Conservation (phyloP, 1,140 invertebrate species). For the Drosophila bocqueti region DNA sequence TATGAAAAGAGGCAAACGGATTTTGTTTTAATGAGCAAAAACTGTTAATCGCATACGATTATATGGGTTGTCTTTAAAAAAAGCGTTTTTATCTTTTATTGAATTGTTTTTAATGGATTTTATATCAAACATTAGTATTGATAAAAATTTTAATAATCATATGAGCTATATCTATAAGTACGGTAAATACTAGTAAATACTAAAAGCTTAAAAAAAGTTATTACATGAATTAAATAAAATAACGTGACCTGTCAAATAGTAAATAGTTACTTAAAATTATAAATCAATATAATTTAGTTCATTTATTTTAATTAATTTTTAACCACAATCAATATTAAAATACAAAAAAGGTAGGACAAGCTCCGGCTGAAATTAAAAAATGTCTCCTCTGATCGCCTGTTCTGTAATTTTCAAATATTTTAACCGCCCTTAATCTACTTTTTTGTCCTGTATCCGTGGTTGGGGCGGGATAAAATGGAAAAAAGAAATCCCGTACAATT, state of each 20-base stretch:
- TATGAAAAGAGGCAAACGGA: neutral
- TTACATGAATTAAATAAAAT: neutral
- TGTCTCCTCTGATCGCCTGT: no score
- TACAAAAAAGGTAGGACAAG: no score
- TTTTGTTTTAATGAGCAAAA: neutral
- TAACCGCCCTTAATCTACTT: conserved; percentile 1
- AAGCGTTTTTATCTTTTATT: no score
- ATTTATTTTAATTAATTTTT: neutral
- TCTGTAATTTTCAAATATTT: neutral
- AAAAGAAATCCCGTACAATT: conserved; percentile 72
- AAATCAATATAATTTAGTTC: neutral
- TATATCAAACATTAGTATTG: no score
- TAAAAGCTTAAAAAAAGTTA: neutral
- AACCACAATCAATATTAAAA: neutral
- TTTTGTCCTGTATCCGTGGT: conserved; percentile 1
- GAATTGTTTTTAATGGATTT: no score
- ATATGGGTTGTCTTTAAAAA: no score
- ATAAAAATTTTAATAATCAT: no score
- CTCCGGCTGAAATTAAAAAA: neutral
- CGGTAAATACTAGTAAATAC: neutral
- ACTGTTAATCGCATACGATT: no score
- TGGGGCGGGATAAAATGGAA: conserved; percentile 5
- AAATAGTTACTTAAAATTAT: neutral
- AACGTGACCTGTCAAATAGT: no score
- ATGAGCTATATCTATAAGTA: no score